phyloP scores from a whole-genome alignment of 2,797 vertebrate genomes.

The Enteromius radiatus region DNA sequence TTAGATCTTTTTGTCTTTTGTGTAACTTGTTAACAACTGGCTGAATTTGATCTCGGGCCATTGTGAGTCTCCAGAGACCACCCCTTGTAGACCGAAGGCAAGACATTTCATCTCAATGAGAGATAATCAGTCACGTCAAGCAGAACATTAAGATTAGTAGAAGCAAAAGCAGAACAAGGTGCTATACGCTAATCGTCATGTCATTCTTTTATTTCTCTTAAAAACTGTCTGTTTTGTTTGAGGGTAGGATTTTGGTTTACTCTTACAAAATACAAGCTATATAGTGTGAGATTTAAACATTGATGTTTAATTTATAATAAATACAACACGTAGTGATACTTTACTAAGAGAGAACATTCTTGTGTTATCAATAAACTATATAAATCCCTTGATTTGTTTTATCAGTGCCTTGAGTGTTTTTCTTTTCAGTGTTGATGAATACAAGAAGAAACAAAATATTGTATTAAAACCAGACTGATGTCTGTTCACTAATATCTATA shows the following conservation, averaged over 20 bases:
- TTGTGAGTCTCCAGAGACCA: conserved; percentile 13
- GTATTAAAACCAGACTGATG: background rate
- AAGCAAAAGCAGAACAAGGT: conserved; percentile 22
- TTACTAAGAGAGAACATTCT: background rate
- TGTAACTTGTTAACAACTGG: background rate
- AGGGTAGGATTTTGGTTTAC: conserved; percentile 23
- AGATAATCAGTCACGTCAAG: conserved; percentile 10
- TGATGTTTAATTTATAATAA: background rate
- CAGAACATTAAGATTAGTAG: background rate
- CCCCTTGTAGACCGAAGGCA: background rate
- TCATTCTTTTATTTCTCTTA: conserved; percentile 23
- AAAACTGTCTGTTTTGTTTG: conserved; percentile 19
- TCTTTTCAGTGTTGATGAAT: background rate
- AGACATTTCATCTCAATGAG: background rate
- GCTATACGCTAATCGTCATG: conserved; percentile 16
- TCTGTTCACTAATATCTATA: conserved; percentile 11
- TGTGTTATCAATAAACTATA: conserved; percentile 40
- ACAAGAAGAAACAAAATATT: background rate
- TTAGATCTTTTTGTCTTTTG: conserved; percentile 3
- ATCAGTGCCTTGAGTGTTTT: conserved; percentile 7
- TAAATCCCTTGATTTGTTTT: background rate
- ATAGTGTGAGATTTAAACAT: conserved; percentile 5
- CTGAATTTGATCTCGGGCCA: background rate
- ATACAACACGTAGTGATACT: conserved; percentile 1
- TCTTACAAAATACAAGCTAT: background rate